A percentile compares a stretch with the other conserved stretches of the same genome.
These are phyloP conservation scores for Hephaestus fuliginosus DNA, from an alignment of 2,797 vertebrate genomes.

Conservation along the genomic window DNA sequence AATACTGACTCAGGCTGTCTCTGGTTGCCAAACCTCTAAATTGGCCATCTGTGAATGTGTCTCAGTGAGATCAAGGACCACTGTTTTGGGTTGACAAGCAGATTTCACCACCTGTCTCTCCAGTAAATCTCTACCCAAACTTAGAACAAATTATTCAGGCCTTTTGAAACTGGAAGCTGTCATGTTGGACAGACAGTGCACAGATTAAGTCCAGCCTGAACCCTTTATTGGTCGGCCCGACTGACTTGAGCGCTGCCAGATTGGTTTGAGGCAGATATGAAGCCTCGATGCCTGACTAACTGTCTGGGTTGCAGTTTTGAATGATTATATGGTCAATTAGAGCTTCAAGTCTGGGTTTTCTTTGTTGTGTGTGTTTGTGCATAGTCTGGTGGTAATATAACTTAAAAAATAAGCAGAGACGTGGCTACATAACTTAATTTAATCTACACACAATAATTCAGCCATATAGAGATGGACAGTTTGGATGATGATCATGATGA, in stretches of 20 bases:
- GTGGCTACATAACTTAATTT: neutral
- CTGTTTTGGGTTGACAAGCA: constrained; percentile 3
- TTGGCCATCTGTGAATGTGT: constrained; percentile 8
- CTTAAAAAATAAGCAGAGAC: neutral
- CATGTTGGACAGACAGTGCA: neutral
- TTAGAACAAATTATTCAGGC: neutral
- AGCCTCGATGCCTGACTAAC: too few relatives aligned
- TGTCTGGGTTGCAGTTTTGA: neutral
- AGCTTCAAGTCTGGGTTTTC: neutral
- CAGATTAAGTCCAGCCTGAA: neutral
- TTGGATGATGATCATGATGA: neutral
- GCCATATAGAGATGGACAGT: neutral
- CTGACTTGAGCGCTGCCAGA: neutral
- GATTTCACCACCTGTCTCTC: neutral
- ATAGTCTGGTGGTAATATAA: neutral
- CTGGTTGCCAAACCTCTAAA: constrained; percentile 2
- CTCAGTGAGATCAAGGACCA: constrained; percentile 3
- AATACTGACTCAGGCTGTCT: neutral
- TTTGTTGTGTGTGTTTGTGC: neutral
- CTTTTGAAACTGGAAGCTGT: neutral
- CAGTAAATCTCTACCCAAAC: neutral
- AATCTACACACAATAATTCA: neutral
- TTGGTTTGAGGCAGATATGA: too few relatives aligned
- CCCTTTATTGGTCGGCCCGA: neutral
- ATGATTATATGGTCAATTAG: neutral